These are phyloP conservation scores for Coelinius sp. DNA, from an alignment of 2,888 invertebrate genomes.

Conservation along the genomic window DNA sequence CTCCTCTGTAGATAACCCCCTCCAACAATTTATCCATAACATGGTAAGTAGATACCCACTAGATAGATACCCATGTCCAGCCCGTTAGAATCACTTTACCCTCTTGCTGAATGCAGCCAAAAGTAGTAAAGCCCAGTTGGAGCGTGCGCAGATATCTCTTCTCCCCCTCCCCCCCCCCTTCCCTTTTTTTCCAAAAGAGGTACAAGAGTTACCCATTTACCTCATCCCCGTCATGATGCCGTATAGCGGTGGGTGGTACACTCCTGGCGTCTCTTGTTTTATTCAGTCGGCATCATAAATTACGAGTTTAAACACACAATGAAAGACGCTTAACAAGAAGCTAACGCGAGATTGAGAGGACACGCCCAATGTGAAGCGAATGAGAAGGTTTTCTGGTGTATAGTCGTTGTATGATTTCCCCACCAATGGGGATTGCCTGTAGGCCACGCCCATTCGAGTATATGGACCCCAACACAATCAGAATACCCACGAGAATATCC, in stretches of 20 bases:
- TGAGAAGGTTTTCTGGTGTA: conserved; percentile 41
- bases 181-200: neutral
- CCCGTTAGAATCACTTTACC: conserved; percentile 26
- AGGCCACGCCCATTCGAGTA: conserved; percentile 29
- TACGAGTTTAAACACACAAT: conserved; percentile 72
- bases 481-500: neutral
- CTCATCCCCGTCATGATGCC: conserved; percentile 5
- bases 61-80: conserved; percentile 17
- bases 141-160: conserved; percentile 5
- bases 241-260: conserved; percentile 16
- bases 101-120: conserved; percentile 15
- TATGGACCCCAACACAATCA: neutral
- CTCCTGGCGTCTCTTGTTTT: conserved; percentile 65
- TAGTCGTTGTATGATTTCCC: conserved; percentile 38
- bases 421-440: conserved; percentile 16
- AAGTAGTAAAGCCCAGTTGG: conserved; percentile 26
- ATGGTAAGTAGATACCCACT: conserved; percentile 16
- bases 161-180: neutral
- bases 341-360: conserved; percentile 71
- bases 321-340: conserved; percentile 72
- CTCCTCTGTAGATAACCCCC: neutral
- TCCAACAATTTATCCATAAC: conserved; percentile 20
- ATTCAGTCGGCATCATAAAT: conserved; percentile 72
- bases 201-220: conserved; percentile 24
- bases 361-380: conserved; percentile 55